A percentile compares a stretch with the other conserved stretches of the same genome.
phyloP scores from a whole-genome alignment of 2,888 invertebrate genomes.

The Drosophila yooni region DNA sequence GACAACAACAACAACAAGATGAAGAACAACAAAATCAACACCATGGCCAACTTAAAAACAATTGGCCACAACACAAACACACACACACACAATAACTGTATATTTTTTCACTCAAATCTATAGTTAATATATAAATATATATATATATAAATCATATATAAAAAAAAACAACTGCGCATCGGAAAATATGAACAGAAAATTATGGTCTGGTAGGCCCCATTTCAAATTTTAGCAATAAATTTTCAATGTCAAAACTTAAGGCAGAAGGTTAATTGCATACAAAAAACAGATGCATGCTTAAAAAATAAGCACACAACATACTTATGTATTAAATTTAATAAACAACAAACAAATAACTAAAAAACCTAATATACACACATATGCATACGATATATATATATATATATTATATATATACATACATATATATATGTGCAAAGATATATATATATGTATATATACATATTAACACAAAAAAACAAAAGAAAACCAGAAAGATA shows the following conservation, averaged over 20 bases:
- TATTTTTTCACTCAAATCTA: slow-evolving; percentile 77
- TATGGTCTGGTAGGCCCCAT: slow-evolving; percentile 41
- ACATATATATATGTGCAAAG: slow-evolving; percentile 17
- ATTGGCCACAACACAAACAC: slow-evolving; percentile 15
- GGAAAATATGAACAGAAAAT: background rate
- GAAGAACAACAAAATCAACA: slow-evolving; percentile 2
- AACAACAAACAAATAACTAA: slow-evolving; percentile 34
- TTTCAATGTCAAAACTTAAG: slow-evolving; percentile 50
- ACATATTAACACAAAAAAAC: slow-evolving; percentile 29
- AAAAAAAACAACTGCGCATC: slow-evolving; percentile 17
- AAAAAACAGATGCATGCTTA: slow-evolving; percentile 33
- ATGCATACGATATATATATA: slow-evolving; percentile 36
- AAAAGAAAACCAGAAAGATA: slow-evolving; percentile 17
- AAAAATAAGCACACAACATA: slow-evolving; percentile 67
- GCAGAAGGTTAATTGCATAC: slow-evolving; percentile 49
- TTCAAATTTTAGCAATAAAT: slow-evolving; percentile 63
- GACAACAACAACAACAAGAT: background rate
- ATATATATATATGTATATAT: slow-evolving; percentile 11
- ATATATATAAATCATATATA: slow-evolving; percentile 13
- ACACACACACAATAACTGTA: slow-evolving; percentile 57
- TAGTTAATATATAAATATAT: slow-evolving; percentile 58
- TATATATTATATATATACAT: slow-evolving; percentile 19
- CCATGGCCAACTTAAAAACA: slow-evolving; percentile 7
- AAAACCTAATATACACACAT: slow-evolving; percentile 31
- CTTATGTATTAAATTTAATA: slow-evolving; percentile 76